Evolutionary conservation across 2,113 vertebrate genomes (phyloP).

Genomic region (Petrocephalus zakoni): DNA sequence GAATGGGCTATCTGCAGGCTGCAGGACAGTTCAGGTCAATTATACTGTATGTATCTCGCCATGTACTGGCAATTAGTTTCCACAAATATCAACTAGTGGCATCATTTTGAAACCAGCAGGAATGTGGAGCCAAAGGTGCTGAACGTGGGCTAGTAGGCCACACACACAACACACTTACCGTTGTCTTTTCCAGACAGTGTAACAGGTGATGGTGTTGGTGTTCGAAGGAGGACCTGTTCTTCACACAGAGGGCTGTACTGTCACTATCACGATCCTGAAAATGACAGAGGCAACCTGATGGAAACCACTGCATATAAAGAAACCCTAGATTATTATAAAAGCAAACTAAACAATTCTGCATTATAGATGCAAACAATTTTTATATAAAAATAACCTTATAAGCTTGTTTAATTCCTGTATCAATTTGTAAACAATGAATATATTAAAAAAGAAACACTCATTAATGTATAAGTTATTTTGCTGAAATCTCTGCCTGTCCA

Average conservation of each 20-base stretch:
- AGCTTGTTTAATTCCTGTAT: not conserved
- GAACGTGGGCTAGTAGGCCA: not conserved
- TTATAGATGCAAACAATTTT: not conserved
- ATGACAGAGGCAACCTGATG: slow-evolving; percentile 13
- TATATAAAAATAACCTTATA: not conserved
- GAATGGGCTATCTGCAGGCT: not conserved
- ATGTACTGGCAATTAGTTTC: not conserved
- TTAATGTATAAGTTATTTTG: not conserved
- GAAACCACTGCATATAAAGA: not conserved
- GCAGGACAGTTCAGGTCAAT: not conserved
- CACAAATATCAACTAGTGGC: not conserved
- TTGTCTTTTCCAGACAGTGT: slow-evolving; percentile 86
- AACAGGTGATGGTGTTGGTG: slow-evolving; percentile 82
- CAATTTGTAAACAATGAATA: not conserved
- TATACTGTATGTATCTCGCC: not conserved
- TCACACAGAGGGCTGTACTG: slow-evolving; percentile 63
- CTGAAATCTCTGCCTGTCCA: not conserved
- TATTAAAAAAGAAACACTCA: not conserved
- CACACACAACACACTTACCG: slow-evolving; percentile 56
- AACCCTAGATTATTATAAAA: not conserved
- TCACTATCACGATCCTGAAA: slow-evolving; percentile 60
- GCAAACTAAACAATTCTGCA: not conserved
- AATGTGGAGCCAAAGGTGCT: not conserved
- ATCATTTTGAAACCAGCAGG: not conserved
- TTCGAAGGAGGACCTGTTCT: slow-evolving; percentile 78